Evolutionary conservation across 1,140 invertebrate species (phyloP).

Genomic region (Chlorops oryzae): DNA sequence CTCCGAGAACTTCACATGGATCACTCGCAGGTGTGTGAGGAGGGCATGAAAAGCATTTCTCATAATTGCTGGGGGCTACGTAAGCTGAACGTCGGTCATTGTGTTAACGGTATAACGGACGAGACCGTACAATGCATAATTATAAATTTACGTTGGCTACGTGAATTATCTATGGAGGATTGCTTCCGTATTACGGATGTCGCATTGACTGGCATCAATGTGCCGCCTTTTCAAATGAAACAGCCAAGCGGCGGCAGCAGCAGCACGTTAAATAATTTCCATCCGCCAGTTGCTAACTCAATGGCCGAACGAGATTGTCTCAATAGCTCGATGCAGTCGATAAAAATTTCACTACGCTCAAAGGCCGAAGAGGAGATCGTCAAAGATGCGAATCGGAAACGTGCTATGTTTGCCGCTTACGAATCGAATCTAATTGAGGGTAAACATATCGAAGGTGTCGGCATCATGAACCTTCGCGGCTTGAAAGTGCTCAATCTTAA

Average conservation of each 20-base stretch:
- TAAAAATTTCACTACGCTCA: slow-evolving; percentile 57
- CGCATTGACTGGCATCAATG: slow-evolving; percentile 58
- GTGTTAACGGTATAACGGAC: slow-evolving; percentile 62
- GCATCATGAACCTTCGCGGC: slow-evolving; percentile 54
- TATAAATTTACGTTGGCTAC: slow-evolving; percentile 55
- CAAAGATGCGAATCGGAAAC: slow-evolving; percentile 57
- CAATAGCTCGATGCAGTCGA: slow-evolving; percentile 21
- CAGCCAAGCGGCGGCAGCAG: slow-evolving; percentile 15
- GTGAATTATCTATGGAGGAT: slow-evolving; percentile 57
- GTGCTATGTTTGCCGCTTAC: slow-evolving; percentile 57
- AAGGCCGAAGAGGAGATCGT: slow-evolving; percentile 63
- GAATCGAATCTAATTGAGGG: slow-evolving; percentile 52
- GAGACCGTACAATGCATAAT: slow-evolving; percentile 59
- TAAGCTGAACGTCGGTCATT: slow-evolving; percentile 60
- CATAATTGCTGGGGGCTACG: slow-evolving; percentile 54
- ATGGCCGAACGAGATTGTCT: slow-evolving; percentile 22
- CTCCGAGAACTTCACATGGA: slow-evolving; percentile 57
- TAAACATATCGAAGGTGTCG: slow-evolving; percentile 47
- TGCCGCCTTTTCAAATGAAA: slow-evolving; percentile 38
- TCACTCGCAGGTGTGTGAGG: slow-evolving; percentile 57
- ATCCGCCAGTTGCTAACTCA: slow-evolving; percentile 28
- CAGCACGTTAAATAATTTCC: slow-evolving; percentile 24
- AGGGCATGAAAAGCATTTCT: slow-evolving; percentile 53
- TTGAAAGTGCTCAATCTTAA: slow-evolving; percentile 58
- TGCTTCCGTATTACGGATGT: slow-evolving; percentile 59